Base-by-base conservation (phyloP, 2,888 invertebrate genomes). In the Drosophila setosimentum region DNA sequence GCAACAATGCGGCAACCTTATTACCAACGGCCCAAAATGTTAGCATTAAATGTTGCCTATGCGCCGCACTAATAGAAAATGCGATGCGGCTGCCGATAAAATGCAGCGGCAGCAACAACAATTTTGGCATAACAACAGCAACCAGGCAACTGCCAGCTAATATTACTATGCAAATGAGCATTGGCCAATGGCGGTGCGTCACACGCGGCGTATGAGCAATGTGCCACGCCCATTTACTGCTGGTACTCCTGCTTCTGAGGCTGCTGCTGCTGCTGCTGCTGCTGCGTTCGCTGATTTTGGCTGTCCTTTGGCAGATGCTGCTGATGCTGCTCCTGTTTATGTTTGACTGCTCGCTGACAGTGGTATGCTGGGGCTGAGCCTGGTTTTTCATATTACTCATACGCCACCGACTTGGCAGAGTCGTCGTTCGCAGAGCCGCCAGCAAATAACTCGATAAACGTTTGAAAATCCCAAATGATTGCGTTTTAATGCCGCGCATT, bases 401-500 rank as follows among this genome's bases (percentile, higher is more conserved):
- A 87, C 90, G 90, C 87, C 90, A 79, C 61, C 80, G 65, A 45
- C 68, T 32, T 61, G 72, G 62, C 78, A 74, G 63, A 27, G 37
- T 55, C 74, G 80, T 62, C 67, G 78, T 53, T 59, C 62, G 48
- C 81, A 68, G 73, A 57, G 84, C 86, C 79, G 79, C 65, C 58
- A 89, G 87, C 85, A 83, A 83, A 82, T 89, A 91, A 85, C 89
- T 91, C 91, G 92, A 92, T 92, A 92, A 92, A 92, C 90, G 91
- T 89, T 90, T 89, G 84, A 91, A 90, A 89, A 92, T 92, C 92
- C 92, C 91, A 87, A 91, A 91, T 91, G 92, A 92, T 92, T 92
- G 92, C 91, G 90, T 92, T 92, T 91, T 92, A 91, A 92, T 92
- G 92, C 92, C 89, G 76, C 91, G 92, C 91, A 92, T 92, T 91